Conservation (phyloP, 2,888 invertebrate species). For the Siphlonurus alternatus region DNA sequence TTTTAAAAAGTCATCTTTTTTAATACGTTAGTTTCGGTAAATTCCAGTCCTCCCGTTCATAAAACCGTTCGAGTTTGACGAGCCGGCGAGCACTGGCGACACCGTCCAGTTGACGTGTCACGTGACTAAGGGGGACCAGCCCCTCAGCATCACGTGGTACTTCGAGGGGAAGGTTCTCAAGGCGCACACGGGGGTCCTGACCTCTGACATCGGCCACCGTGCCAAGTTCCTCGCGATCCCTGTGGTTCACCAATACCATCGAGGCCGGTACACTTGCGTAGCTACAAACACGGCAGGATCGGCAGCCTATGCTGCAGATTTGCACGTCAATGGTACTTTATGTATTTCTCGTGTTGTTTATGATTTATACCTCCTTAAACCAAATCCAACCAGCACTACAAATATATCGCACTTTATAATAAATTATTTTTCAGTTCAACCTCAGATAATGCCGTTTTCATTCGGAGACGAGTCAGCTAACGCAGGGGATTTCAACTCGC, state of each 20-base stretch:
- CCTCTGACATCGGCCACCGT: background rate
- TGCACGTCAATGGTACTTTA: constrained; percentile 31
- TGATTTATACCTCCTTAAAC: no score
- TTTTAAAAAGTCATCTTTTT: constrained; percentile 1
- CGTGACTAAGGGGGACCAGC: constrained; percentile 23
- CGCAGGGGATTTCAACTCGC: constrained; percentile 16
- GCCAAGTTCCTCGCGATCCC: constrained; percentile 3
- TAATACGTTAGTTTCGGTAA: background rate
- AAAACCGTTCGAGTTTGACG: constrained; percentile 17
- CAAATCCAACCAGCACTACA: no score
- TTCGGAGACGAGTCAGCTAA: constrained; percentile 24
- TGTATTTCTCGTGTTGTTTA: no score
- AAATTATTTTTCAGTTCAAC: constrained; percentile 21
- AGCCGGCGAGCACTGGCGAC: constrained; percentile 18
- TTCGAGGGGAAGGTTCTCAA: constrained; percentile 24
- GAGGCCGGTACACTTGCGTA: constrained; percentile 38
- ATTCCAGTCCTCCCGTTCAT: constrained; percentile 3
- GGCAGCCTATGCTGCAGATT: constrained; percentile 30
- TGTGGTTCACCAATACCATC: background rate
- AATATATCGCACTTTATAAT: no score
- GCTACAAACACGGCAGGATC: constrained; percentile 39
- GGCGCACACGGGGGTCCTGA: background rate
- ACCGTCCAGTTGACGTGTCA: constrained; percentile 21
- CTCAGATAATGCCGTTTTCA: constrained; percentile 25
- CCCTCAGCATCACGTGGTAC: constrained; percentile 26